Evolutionary conservation across 1,140 invertebrate species (phyloP), one percentile per base, ranked within the genome.

Genomic region (Anoplophora glabripennis): DNA sequence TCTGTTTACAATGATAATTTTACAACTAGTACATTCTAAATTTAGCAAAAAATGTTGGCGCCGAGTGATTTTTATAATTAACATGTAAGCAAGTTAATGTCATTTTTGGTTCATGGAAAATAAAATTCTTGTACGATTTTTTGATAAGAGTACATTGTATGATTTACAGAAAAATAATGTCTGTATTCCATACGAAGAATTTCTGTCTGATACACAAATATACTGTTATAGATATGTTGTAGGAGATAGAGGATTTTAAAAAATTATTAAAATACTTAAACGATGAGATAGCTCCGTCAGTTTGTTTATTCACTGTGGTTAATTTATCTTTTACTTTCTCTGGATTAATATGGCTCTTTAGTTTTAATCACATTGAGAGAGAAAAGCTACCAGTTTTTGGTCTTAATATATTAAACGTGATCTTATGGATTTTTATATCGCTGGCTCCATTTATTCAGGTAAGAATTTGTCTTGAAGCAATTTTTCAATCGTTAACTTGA

Each of bases 231-330:
- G 21, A 28, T 28, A 28, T 28, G 21, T 28, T 69, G 45, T 38
- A 70, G 68, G 60, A 69, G 34, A 84, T 91, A 42, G 79, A 83
- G 5, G 88, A 90, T 67, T 89, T 90, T 63, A 84, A 82, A 53
- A 89, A 90, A 68, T 72, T 90, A 12, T 68, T 91, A 15, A 84
- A 84, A 59, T 89, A 89, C 61, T 78, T 90, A 7, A 91, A 91
- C 71, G 80, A 87, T 52, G 83, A 89, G 67, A 75, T 89, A 36
- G 84, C 86, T 1, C 84, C 87, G 1, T 83, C 86, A 2, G 84
- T 90, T 0, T 89, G 87, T 67, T 79, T 90, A 58, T 87, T 90
- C 56, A 86, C 87, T 9, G 77, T 89, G 10, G 81, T 89, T 35
- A 89, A 90, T 75, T 68, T 87, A 34, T 83, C 87, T 0, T 89